These are phyloP conservation scores for Oscheius sp. DNA, from an alignment of 2,888 invertebrate species.

Conservation along the genomic window DNA sequence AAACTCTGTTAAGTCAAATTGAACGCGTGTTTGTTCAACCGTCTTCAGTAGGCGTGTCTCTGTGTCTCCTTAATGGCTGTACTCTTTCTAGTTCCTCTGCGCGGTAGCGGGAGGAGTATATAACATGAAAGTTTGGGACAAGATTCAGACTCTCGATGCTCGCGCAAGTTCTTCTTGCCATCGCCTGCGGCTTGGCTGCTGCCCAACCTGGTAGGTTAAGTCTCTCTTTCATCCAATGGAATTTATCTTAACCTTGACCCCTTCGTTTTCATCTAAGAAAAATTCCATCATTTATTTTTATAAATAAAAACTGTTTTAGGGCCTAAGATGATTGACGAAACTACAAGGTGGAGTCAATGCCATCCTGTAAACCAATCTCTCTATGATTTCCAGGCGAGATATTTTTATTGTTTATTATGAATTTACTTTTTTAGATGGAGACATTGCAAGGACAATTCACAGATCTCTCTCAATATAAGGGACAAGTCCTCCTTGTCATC, in stretches of 20 bases:
- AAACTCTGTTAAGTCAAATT: conserved; percentile 16
- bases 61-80: conserved; percentile 10
- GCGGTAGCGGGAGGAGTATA: conserved; percentile 20
- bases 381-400: conserved; percentile 65
- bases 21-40: conserved; percentile 29
- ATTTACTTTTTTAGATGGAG: conserved; percentile 52
- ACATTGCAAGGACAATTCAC: conserved; percentile 68
- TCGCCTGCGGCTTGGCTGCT: conserved; percentile 25
- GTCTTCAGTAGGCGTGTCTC: conserved; percentile 30
- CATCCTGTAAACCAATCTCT: conserved; percentile 61
- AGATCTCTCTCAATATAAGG: conserved; percentile 65
- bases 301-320: conserved; percentile 36
- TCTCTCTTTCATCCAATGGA: not conserved
- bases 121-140: conserved; percentile 22
- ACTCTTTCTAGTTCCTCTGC: conserved; percentile 14
- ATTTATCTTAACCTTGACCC: not conserved
- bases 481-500: conserved; percentile 66
- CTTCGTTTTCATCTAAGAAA: not conserved
- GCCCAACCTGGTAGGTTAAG: conserved; percentile 42
- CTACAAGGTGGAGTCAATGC: conserved; percentile 67
- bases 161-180: conserved; percentile 26
- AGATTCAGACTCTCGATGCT: conserved; percentile 25
- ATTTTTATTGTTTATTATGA: not conserved
- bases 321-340: conserved; percentile 67
- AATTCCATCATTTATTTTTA: not conserved